A percentile compares a stretch with the other conserved stretches of the same genome.
Evolutionary conservation across 2,888 invertebrate genomes (phyloP).

Genomic region (Lithophane semibrunnea): DNA sequence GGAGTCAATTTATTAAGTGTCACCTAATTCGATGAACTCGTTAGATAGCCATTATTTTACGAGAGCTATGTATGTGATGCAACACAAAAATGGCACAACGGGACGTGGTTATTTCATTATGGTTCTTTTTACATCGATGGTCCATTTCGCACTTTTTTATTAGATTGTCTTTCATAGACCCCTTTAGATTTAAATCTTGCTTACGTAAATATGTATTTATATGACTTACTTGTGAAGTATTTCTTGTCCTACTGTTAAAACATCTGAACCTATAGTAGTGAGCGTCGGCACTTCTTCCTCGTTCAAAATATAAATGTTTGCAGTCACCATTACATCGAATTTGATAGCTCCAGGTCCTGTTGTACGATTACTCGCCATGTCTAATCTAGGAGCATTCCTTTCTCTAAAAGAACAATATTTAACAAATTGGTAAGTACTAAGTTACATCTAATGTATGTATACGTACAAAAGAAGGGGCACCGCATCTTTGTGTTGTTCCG

Average conservation of each 20-base stretch:
- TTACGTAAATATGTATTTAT: background rate
- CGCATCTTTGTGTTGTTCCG: background rate
- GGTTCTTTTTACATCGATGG: conserved; percentile 14
- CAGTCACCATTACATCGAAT: conserved; percentile 87
- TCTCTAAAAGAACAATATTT: conserved; percentile 74
- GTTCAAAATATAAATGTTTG: conserved; percentile 92
- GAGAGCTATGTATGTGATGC: conserved; percentile 29
- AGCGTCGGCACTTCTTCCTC: conserved; percentile 93
- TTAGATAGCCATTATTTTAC: conserved; percentile 49
- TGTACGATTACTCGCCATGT: conserved; percentile 92
- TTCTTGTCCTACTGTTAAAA: conserved; percentile 91
- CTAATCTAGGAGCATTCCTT: conserved; percentile 81
- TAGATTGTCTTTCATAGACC: background rate
- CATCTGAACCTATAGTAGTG: conserved; percentile 92
- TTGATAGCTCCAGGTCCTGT: conserved; percentile 91
- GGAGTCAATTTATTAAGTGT: conserved; percentile 60
- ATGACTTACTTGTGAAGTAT: conserved; percentile 87
- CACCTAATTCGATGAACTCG: conserved; percentile 54
- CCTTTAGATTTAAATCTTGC: background rate
- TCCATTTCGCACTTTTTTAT: background rate
- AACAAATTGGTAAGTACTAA: background rate
- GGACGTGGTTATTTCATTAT: conserved; percentile 17
- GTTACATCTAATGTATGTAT: background rate
- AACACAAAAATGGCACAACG: conserved; percentile 33
- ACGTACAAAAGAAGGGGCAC: background rate